phyloP scores from a whole-genome alignment of 2,797 vertebrate species.

The Spea hammondii region DNA sequence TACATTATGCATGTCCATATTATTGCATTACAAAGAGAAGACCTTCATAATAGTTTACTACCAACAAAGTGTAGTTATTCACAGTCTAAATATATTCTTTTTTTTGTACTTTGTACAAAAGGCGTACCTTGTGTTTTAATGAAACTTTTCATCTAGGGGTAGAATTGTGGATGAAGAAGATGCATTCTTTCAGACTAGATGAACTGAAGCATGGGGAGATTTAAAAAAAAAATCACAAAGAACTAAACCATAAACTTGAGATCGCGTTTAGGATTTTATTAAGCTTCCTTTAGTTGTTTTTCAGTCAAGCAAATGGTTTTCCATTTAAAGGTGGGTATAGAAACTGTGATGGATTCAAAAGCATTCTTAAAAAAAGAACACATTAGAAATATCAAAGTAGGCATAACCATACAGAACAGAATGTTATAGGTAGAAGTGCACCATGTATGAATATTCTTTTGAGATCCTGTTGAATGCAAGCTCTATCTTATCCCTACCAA shows the following conservation, averaged over 20 bases:
- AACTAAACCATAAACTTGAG: constrained; percentile 22
- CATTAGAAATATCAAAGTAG: background rate
- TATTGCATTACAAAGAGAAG: too few relatives aligned
- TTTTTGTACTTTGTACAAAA: too few relatives aligned
- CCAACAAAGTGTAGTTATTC: too few relatives aligned
- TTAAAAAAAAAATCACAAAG: constrained; percentile 21
- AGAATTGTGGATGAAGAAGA: constrained; percentile 17
- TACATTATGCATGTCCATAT: too few relatives aligned
- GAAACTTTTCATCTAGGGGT: constrained; percentile 20
- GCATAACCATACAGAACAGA: background rate
- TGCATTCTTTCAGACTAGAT: background rate
- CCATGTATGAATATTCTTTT: background rate
- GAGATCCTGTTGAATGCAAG: background rate
- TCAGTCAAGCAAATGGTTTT: constrained; percentile 28
- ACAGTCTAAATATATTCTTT: too few relatives aligned
- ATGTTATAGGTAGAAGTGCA: background rate
- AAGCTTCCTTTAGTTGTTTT: constrained; percentile 31
- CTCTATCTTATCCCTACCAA: background rate
- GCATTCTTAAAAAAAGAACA: background rate
- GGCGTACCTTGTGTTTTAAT: constrained; percentile 4
- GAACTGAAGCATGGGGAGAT: constrained; percentile 26
- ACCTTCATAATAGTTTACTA: too few relatives aligned
- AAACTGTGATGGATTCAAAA: constrained; percentile 22
- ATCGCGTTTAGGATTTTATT: constrained; percentile 18
- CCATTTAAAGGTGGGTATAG: constrained; percentile 1